Evolutionary conservation across 2,113 vertebrate species (phyloP), one percentile per base, ranked within the genome.

Genomic region (Isurus oxyrinchus): DNA sequence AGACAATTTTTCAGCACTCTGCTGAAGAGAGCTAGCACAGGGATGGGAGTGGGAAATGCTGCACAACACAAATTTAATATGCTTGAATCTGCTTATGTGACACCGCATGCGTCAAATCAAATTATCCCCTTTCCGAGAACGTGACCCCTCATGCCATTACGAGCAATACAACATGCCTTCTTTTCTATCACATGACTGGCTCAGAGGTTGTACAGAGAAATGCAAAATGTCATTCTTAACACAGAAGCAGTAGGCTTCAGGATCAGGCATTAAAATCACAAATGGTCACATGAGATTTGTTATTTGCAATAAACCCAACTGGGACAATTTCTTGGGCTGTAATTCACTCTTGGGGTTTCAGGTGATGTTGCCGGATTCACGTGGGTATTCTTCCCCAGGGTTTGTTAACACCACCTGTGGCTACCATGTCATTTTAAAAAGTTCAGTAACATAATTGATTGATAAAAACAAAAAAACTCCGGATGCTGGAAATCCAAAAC

Each of bases 151-250:
- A 16, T 16, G 5, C 25, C 88, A 61, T n/a, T 63, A 93, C 63
- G 44, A 57, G 31, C 55, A 57, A 55, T 35, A 35, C 25, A 61
- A 19, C 31, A 61, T 5, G 57, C 57, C 16, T 93, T 61, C 90
- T 61, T 61, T 93, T n/a, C 90, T 93, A 14, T 61, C 7, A 90
- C 25, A 25, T 90, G 53, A 57, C 25, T 93, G 90, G 90, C 40
- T 93, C 90, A 63, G 57, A 93, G 57, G 63, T 93, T 61, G 35
- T 93, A 55, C 31, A 90, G 87, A 90, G 55, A 61, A 61, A 93
- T 61, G 90, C 57, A 93, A 61, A 19, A 93, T n/a, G 11, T 93
- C 13, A 16, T 91, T 61, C 5, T 16, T 27, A n/a, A 59, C 27
- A 61, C 59, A 40, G n/a, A 40, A 93, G 59, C 59, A 93, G 59